Percentiles rank a stretch among this genome's conserved stretches.
These are phyloP conservation scores for Microtus montanus DNA, from an alignment of 2,113 vertebrate genomes.

Conservation along the genomic window DNA sequence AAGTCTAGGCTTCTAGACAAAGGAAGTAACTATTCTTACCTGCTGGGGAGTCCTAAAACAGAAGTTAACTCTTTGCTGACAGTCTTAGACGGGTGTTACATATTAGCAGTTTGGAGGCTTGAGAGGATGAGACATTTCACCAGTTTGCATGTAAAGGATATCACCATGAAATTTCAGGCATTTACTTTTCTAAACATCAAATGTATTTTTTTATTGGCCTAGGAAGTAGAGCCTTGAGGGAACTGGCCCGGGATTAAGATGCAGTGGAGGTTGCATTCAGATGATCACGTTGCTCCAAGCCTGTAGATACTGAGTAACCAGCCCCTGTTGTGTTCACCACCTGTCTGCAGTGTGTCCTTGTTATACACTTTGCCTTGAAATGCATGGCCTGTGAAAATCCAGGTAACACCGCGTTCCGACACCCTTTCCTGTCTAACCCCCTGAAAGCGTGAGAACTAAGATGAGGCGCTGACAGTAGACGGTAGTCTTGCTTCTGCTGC, in stretches of 20 bases:
- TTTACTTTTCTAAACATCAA: constrained; percentile 39
- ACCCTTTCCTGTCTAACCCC: background rate
- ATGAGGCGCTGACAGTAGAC: background rate
- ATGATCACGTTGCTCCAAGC: background rate
- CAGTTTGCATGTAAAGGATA: background rate
- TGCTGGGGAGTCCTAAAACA: constrained; percentile 37
- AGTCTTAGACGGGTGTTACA: background rate
- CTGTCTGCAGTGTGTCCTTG: background rate
- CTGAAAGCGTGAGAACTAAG: background rate
- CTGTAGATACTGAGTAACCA: background rate
- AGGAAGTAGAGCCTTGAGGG: background rate
- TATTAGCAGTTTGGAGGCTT: background rate
- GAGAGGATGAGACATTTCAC: background rate
- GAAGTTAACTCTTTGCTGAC: constrained; percentile 52
- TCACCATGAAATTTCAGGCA: background rate
- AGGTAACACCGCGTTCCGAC: background rate
- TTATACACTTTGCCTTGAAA: background rate
- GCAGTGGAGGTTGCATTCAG: background rate
- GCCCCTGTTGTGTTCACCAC: background rate
- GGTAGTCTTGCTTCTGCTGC: background rate
- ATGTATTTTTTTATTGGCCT: background rate
- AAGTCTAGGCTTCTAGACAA: constrained; percentile 66
- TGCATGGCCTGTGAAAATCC: background rate
- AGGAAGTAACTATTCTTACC: constrained; percentile 67
- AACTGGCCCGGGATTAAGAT: background rate